These are phyloP conservation scores for Percina caprodes DNA, from an alignment of 2,113 vertebrate species.

Conservation along the genomic window DNA sequence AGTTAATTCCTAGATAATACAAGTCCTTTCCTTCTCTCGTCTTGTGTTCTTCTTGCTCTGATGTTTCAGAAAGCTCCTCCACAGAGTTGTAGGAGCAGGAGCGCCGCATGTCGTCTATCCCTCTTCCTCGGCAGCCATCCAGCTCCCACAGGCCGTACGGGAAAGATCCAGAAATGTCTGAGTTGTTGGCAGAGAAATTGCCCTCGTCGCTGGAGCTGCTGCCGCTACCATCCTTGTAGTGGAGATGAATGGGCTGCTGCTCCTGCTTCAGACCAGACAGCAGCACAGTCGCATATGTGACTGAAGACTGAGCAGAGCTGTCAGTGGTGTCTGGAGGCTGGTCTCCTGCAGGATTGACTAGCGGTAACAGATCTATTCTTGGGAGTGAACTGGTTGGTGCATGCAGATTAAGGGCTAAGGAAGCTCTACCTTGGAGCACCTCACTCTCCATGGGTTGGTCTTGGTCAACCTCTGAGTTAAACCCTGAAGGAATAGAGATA, in stretches of 20 bases:
- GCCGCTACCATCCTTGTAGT: conserved; percentile 55
- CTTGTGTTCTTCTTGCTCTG: conserved; percentile 75
- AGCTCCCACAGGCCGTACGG: conserved; percentile 83
- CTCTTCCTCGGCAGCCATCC: conserved; percentile 66
- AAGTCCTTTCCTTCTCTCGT: conserved; percentile 75
- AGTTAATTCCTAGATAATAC: conserved; percentile 85
- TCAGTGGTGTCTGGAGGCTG: conserved; percentile 45
- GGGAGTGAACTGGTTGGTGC: conserved; percentile 9
- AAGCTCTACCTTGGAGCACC: conserved; percentile 20
- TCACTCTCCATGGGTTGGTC: conserved; percentile 46
- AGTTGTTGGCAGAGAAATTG: conserved; percentile 78
- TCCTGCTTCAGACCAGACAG: conserved; percentile 52
- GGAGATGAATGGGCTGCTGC: conserved; percentile 48
- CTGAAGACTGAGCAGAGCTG: conserved; percentile 76
- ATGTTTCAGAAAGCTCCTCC: conserved; percentile 88
- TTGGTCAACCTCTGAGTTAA: conserved; percentile 26
- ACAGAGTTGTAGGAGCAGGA: conserved; percentile 85
- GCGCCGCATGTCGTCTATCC: conserved; percentile 69
- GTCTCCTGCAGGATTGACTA: not conserved
- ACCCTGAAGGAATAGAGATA: not conserved
- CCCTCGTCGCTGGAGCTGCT: conserved; percentile 81
- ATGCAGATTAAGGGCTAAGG: conserved; percentile 54
- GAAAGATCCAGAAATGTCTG: conserved; percentile 77
- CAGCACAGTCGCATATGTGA: conserved; percentile 87
- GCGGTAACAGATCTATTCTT: conserved; percentile 1